Evolutionary conservation across 2,113 vertebrate genomes (phyloP).

Genomic region (Austrofundulus limnaeus): DNA sequence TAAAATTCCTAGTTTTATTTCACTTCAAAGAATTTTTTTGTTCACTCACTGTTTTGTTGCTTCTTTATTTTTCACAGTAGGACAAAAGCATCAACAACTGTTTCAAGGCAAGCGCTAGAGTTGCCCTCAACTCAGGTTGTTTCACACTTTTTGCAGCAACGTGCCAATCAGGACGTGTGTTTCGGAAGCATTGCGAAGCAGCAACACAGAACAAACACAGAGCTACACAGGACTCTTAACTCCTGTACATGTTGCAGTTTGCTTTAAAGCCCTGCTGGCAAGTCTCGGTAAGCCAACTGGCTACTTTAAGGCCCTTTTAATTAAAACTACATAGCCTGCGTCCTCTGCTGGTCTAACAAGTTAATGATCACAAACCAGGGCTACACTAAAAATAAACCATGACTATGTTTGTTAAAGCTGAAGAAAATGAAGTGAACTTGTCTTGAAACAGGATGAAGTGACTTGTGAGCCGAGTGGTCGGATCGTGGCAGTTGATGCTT

Average conservation of each 20-base stretch:
- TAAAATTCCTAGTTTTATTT: no score
- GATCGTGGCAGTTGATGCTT: slow-evolving; percentile 38
- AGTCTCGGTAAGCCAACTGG: slow-evolving; percentile 29
- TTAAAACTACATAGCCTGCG: slow-evolving; percentile 57
- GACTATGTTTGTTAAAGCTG: slow-evolving; percentile 27
- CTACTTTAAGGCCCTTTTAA: slow-evolving; percentile 57
- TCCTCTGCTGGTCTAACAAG: slow-evolving; percentile 30
- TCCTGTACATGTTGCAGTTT: not conserved
- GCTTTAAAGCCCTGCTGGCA: slow-evolving; percentile 15
- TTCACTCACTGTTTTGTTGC: no score
- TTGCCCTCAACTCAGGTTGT: not conserved
- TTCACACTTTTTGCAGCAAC: not conserved
- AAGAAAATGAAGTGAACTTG: slow-evolving; percentile 29
- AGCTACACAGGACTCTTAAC: not conserved
- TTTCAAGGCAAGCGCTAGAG: not conserved
- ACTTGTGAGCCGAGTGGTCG: slow-evolving; percentile 44
- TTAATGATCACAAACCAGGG: slow-evolving; percentile 48
- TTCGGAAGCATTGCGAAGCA: not conserved
- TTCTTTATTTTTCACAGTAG: no score
- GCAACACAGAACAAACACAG: not conserved
- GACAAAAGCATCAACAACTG: not conserved
- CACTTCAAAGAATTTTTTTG: no score
- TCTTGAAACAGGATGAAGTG: slow-evolving; percentile 52
- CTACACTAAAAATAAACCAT: slow-evolving; percentile 23
- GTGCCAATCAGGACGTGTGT: not conserved